Base-by-base conservation (phyloP, 2,797 vertebrate genomes). In the Todus mexicanus region DNA sequence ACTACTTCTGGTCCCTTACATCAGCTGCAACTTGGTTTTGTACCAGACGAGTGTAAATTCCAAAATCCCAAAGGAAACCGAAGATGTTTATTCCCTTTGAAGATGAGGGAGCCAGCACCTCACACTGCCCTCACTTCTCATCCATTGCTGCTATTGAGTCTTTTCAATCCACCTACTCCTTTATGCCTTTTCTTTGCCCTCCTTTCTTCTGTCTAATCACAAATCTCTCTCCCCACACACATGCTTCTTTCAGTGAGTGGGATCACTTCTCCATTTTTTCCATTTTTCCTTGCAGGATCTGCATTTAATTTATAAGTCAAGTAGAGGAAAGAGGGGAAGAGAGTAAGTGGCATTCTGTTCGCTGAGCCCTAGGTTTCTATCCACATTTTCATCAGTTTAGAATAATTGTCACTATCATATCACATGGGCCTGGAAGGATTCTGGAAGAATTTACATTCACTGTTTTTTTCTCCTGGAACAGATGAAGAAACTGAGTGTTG, bases 201-300 rank as follows among this genome's bases (percentile, higher is more conserved):
- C 48, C 72, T 89, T 94, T 95, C 81, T 93, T 68, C 33, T 77
- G 37, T 68, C 87, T 93, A 83, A 93, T 81, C 83, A 83, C 43
- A 89, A 61, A 91, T 66, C 50, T 84, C 11, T 16, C 48, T 84
- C 89, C 72, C 69, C 87, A 85, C 82, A 89, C 74, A 56, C 31
- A 73, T 53, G 59, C 56, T 80, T 85, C 40, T 92, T 92, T 84
- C 65, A 74, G 69, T 89, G 79, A 90, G 95, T 95, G 83, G 91
- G 90, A 92, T 96, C 76, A 85, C 29, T 93, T 94, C 90, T 95
- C 72, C 79, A 87, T 83, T 83, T 79, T 87, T 42, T 95, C 72
- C 79, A 87, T 83, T 83, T 79, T 87, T 42, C 22, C 35, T 82
- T 76, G 51, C 51, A 90, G 43, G 9, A 89, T 79, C 74, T 87